These are phyloP conservation scores for Anisognathus igniventris DNA, from an alignment of 2,797 vertebrate genomes.

Conservation along the genomic window DNA sequence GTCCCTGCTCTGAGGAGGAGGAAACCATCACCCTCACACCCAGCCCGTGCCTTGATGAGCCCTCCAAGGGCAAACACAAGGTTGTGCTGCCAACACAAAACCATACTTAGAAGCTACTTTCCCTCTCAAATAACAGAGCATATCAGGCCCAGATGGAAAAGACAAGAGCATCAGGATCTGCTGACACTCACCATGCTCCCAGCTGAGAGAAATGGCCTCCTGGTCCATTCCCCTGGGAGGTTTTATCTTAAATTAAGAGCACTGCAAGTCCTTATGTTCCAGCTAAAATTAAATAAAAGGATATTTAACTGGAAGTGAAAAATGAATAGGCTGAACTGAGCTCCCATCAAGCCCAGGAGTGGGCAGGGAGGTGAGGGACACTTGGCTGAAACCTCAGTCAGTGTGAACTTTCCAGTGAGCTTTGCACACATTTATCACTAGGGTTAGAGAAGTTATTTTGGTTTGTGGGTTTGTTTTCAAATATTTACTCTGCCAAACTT, in stretches of 20 bases:
- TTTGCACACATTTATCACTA: background rate
- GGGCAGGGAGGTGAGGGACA: background rate
- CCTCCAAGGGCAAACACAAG: background rate
- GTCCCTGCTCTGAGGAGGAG: background rate
- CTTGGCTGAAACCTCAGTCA: background rate
- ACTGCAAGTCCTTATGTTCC: background rate
- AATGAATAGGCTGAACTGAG: background rate
- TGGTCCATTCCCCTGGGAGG: background rate
- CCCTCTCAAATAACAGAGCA: fast-evolving
- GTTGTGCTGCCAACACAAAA: background rate
- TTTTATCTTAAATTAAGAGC: background rate
- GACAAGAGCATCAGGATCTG: background rate
- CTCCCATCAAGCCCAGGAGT: background rate
- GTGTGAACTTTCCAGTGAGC: background rate
- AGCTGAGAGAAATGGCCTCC: background rate
- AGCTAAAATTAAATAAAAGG: background rate
- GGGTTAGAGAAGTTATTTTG: background rate
- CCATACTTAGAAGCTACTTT: background rate
- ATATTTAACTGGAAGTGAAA: background rate
- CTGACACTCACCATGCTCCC: background rate
- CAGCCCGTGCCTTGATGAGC: fast-evolving
- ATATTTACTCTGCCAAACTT: background rate
- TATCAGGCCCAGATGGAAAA: background rate
- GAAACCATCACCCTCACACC: background rate
- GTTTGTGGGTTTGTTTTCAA: background rate